Base-by-base conservation (phyloP, 2,797 vertebrate species). In the Sebastes steindachneri region DNA sequence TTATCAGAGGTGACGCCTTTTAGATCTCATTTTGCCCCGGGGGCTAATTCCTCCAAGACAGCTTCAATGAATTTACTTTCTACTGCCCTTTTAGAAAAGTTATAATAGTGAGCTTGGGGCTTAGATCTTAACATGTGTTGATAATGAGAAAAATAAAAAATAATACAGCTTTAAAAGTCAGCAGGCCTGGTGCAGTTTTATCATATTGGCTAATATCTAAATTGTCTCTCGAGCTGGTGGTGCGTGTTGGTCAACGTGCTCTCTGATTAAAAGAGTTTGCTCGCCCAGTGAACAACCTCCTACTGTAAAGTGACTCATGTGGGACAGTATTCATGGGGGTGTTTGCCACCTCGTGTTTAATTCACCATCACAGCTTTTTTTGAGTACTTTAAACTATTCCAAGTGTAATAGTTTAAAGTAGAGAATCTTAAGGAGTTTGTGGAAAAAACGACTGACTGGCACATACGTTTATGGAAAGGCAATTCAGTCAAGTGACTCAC, bases 361-460 rank as follows among this genome's bases (percentile, higher is more conserved):
- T n/a, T 51, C 19, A n/a, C 19, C 3, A 19, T 51, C 48, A n/a
- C 48, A n/a, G 19, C 48, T 51, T 51, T 51, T 45, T 51, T n/a
- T 51, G 48, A n/a, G 17, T 51, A 9, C 48, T 51, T 45, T 45
- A 45, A 45, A 45, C 41, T 45, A 45, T 45, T 45, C 15, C 41
- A 45, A 45, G 15, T 45, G 41, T 45, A 7, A 19, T 17, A 45
- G 41, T 9, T 51, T 51, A 51, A 51, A 51, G 48, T n/a, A 9
- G 0, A 51, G 0, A 0, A n/a, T n/a, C 0, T n/a, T 51, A n/a
- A 51, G 48, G 48, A 51, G 48, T n/a, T 51, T 0, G 48, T n/a
- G 48, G 48, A 51, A 9, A 51, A 51, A 51, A 51, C 41, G 17
- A 45, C 41, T 51, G 48, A 51, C 8, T 19, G 8, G 15, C 19